Evolutionary conservation across 2,888 invertebrate genomes (phyloP).

Genomic region (Amphimallon solstitiale): DNA sequence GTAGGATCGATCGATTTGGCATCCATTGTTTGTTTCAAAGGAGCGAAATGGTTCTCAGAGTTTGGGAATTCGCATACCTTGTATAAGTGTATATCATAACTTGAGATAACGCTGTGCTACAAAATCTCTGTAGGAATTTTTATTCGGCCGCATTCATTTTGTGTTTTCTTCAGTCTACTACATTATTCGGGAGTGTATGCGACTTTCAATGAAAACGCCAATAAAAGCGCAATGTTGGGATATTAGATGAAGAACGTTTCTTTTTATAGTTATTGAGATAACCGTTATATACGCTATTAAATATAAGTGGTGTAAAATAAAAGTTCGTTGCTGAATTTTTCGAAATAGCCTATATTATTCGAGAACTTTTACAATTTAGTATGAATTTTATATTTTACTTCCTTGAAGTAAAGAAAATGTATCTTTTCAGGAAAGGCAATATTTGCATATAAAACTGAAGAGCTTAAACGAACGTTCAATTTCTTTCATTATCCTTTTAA

Average conservation of each 20-base stretch:
- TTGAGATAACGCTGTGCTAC: constrained; percentile 11
- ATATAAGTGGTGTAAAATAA: neutral
- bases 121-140: constrained; percentile 9
- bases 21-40: constrained; percentile 41
- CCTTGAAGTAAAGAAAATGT: too few relatives aligned
- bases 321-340: constrained; percentile 8
- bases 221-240: constrained; percentile 10
- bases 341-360: neutral
- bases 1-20: constrained; percentile 40
- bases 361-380: neutral
- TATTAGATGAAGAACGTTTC: constrained; percentile 9
- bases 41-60: constrained; percentile 34
- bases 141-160: neutral
- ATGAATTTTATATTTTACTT: neutral
- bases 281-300: neutral
- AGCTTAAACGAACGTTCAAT: too few relatives aligned
- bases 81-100: constrained; percentile 25
- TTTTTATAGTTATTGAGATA: constrained; percentile 11
- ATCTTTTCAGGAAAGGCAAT: too few relatives aligned
- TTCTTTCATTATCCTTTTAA: too few relatives aligned
- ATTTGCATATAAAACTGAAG: too few relatives aligned
- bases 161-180: neutral
- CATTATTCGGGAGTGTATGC: neutral
- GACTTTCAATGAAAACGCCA: constrained; percentile 5
- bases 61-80: constrained; percentile 10